Base-by-base conservation (phyloP, 2,113 vertebrate species). In the Dasyornis broadbenti region DNA sequence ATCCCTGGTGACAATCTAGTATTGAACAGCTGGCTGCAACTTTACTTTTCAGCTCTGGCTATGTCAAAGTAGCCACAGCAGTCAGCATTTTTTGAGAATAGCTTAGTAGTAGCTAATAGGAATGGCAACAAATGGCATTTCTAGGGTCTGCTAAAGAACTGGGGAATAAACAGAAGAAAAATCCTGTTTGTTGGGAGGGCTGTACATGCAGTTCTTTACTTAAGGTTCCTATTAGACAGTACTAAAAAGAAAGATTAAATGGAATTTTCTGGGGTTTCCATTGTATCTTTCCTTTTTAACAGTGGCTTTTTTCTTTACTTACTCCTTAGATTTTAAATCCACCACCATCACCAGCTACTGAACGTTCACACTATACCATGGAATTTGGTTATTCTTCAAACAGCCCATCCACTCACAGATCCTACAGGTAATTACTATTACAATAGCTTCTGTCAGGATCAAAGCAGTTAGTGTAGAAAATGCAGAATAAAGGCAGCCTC, bases 361-460 rank as follows among this genome's bases (percentile, higher is more conserved):
- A 99, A 49, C 98, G 98, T 52, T 99, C 99, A 11, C 99, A 99
- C 98, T 99, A 99, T 86, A 99, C 99, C 15, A 97, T 99, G 98
- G 99, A 99, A 97, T 99, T 99, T 1, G 99, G 99, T 42, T 99
- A 99, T 91, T 99, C 99, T 49, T 99, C 99, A 82, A 99, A 99
- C 97, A 99, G 99, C 56, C 99, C 99, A 73, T 99, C 99, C 15
- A 99, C 99, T 9, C 99, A 99, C n/a, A 97, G 99, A 53, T 99
- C 99, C 30, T 99, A 99, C 98, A 99, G 99, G 99, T 99, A 98
- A 95, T 92, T 82, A 64, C 53, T 87, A 23, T 57, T 73, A 60
- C 49, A 82, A 30, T 45, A 54, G 47, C 73, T 68, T 80, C 64
- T 9, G 2, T 86, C 47, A 30, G 40, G 66, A 81, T 86, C 73